Evolutionary conservation across 2,113 vertebrate genomes (phyloP).

Genomic region (Hemibagrus wyckioides): DNA sequence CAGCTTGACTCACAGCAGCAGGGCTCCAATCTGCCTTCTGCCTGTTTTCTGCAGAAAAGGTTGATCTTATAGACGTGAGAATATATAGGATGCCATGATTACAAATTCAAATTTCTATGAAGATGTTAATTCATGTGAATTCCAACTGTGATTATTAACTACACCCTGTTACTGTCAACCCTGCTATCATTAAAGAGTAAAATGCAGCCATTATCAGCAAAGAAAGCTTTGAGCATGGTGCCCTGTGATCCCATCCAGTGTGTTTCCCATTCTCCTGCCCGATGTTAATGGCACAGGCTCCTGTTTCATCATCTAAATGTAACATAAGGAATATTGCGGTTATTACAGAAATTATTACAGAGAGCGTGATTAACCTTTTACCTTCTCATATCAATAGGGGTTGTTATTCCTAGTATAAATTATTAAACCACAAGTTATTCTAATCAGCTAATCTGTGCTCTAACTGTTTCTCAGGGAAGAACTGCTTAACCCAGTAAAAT

Average conservation of each 20-base stretch:
- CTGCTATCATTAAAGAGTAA: not conserved
- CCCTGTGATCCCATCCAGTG: not conserved
- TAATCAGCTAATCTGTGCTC: not conserved
- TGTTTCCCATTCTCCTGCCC: not conserved
- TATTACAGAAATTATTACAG: not conserved
- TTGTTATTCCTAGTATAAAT: not conserved
- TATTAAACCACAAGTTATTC: not conserved
- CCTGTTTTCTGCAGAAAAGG: constrained; percentile 16
- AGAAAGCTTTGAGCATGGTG: not conserved
- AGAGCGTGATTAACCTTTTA: not conserved
- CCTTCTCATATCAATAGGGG: not conserved
- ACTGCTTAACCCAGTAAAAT: not conserved
- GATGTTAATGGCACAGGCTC: not conserved
- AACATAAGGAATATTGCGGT: not conserved
- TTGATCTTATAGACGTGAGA: not conserved
- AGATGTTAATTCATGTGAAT: not conserved
- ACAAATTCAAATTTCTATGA: not conserved
- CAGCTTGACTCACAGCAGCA: constrained; percentile 60
- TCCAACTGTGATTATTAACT: not conserved
- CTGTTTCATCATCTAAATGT: not conserved
- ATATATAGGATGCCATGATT: not conserved
- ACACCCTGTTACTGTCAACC: not conserved
- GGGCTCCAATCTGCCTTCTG: constrained; percentile 22
- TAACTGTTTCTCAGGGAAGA: not conserved
- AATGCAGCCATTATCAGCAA: not conserved